Conservation (phyloP, 2,113 vertebrate genomes). For the Cynoglossus semilaevis region DNA sequence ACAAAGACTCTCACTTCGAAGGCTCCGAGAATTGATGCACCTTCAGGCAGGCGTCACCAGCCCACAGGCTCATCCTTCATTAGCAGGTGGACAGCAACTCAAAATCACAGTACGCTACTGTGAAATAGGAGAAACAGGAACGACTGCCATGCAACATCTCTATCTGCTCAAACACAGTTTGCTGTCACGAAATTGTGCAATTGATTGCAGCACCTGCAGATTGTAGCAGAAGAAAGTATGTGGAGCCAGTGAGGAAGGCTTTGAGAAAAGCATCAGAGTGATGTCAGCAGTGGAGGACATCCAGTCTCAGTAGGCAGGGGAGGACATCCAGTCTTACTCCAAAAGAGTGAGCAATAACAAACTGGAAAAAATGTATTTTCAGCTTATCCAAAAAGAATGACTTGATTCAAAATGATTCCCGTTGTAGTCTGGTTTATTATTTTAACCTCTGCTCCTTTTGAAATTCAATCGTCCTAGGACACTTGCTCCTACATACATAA, state of each 20-base stretch:
- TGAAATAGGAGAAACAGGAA: slow-evolving; percentile 28
- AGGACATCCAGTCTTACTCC: no score
- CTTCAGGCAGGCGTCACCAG: slow-evolving; percentile 47
- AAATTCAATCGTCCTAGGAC: no score
- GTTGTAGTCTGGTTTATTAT: no score
- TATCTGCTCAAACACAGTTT: slow-evolving; percentile 33
- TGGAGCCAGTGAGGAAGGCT: background rate
- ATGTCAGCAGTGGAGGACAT: no score
- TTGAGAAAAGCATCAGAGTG: background rate
- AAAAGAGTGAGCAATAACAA: no score
- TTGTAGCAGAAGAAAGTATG: slow-evolving; percentile 11
- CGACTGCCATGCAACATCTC: slow-evolving; percentile 14
- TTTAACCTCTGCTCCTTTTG: no score
- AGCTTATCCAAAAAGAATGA: no score
- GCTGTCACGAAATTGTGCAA: slow-evolving; percentile 27
- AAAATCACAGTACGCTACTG: slow-evolving; percentile 40
- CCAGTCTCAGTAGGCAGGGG: no score
- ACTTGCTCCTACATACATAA: no score
- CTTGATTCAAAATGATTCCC: no score
- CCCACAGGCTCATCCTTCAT: slow-evolving; percentile 57
- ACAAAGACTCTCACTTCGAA: slow-evolving; percentile 56
- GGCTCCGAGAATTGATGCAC: slow-evolving; percentile 45
- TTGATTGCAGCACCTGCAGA: slow-evolving; percentile 24
- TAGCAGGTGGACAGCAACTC: slow-evolving; percentile 52
- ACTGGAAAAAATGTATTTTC: no score